These are phyloP conservation scores for Pristionchus japonicus DNA, from an alignment of 2,888 invertebrate genomes.

Conservation along the genomic window DNA sequence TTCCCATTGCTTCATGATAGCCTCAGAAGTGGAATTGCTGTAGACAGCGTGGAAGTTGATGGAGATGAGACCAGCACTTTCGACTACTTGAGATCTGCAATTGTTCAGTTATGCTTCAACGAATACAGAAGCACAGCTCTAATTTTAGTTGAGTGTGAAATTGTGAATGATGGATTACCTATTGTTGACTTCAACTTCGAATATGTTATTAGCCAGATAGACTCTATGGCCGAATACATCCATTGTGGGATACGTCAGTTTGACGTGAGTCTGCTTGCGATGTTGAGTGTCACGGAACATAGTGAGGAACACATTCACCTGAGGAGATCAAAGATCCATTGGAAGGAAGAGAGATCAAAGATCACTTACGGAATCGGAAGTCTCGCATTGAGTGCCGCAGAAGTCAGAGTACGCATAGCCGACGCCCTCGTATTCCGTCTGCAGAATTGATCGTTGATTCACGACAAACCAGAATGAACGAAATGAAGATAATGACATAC, in stretches of 20 bases:
- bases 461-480: not conserved
- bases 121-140: no score
- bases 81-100: conserved; percentile 69
- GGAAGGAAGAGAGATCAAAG: not conserved
- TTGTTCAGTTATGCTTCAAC: not conserved
- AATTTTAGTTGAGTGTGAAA: not conserved
- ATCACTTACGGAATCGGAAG: conserved; percentile 68
- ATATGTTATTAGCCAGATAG: conserved; percentile 74
- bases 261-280: conserved; percentile 50
- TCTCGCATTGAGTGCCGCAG: conserved; percentile 75
- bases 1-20: conserved; percentile 73
- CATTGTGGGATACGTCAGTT: conserved; percentile 74
- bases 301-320: conserved; percentile 71
- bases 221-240: conserved; percentile 73
- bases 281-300: conserved; percentile 67
- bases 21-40: conserved; percentile 65
- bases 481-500: not conserved
- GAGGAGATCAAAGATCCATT: conserved; percentile 35
- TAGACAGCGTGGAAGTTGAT: conserved; percentile 75
- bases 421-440: conserved; percentile 62
- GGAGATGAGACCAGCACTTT: conserved; percentile 67
- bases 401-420: conserved; percentile 72
- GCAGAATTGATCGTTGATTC: not conserved
- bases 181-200: conserved; percentile 70
- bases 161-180: conserved; percentile 51